phyloP scores from a whole-genome alignment of 2,797 vertebrate species.

The Gadopsis marmoratus region DNA sequence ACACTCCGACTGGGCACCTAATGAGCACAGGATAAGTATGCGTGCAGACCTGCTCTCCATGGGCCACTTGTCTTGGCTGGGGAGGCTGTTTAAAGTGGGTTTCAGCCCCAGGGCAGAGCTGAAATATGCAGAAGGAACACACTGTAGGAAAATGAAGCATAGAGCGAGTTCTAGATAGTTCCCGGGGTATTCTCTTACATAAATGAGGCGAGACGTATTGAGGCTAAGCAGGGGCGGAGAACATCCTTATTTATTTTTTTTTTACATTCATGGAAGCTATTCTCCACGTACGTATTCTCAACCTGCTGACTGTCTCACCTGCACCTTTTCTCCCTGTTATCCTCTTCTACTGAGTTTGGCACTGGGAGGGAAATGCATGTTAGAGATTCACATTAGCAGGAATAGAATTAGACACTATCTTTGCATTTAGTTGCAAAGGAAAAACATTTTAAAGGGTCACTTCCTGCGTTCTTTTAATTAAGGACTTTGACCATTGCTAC shows the following conservation, averaged over 20 bases:
- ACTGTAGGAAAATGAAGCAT: slow-evolving; percentile 45
- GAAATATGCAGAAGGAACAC: slow-evolving; percentile 65
- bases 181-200: slow-evolving; percentile 45
- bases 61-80: slow-evolving; percentile 47
- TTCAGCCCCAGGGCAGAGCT: slow-evolving; percentile 57
- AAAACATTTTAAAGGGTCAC: background rate
- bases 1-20: slow-evolving; percentile 29
- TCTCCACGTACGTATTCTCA: background rate
- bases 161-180: slow-evolving; percentile 33
- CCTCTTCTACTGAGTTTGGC: background rate
- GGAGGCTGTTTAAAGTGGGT: slow-evolving; percentile 59
- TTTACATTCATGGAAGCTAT: background rate
- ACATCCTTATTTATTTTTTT: background rate
- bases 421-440: background rate
- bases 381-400: background rate
- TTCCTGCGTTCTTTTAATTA: background rate
- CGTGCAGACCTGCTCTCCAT: slow-evolving; percentile 32
- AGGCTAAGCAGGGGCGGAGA: slow-evolving; percentile 40
- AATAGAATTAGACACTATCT: background rate
- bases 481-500: no score
- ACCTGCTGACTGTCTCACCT: background rate
- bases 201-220: slow-evolving; percentile 66
- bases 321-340: background rate
- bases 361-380: background rate
- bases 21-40: slow-evolving; percentile 45